Percentiles rank a stretch among this genome's conserved stretches.
phyloP scores from a whole-genome alignment of 1,140 invertebrate genomes.

The Cryptotermes secundus region DNA sequence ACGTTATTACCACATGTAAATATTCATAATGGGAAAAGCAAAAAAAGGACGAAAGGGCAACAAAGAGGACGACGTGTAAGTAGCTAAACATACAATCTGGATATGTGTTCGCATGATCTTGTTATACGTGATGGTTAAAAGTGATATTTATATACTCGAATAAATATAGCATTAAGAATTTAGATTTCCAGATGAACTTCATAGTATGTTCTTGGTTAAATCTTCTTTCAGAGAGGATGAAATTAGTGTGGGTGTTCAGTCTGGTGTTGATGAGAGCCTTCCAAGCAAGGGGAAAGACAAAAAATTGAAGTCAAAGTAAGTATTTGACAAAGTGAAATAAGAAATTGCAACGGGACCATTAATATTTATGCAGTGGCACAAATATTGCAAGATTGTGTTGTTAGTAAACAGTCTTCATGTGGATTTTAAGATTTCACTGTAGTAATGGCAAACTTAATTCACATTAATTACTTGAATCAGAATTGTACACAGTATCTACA shows the following conservation, averaged over 20 bases:
- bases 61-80: conserved; percentile 64
- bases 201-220: conserved; percentile 31
- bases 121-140: conserved; percentile 12
- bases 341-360: neutral
- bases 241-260: conserved; percentile 31
- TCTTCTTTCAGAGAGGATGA: conserved; percentile 50
- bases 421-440: too few relatives aligned
- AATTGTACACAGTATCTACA: too few relatives aligned
- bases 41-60: conserved; percentile 67
- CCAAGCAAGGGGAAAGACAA: conserved; percentile 34
- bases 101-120: conserved; percentile 35
- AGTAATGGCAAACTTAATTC: too few relatives aligned
- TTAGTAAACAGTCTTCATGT: neutral
- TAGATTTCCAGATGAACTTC: conserved; percentile 41
- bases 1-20: neutral
- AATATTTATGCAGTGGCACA: neutral
- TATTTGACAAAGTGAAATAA: neutral
- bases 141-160: conserved; percentile 35
- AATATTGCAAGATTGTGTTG: neutral
- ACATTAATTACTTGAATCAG: too few relatives aligned
- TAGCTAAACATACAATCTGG: conserved; percentile 42
- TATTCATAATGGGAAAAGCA: conserved; percentile 62
- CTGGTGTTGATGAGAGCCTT: conserved; percentile 25
- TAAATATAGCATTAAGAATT: conserved; percentile 42
- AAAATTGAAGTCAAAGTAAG: conserved; percentile 35